Evolutionary conservation across 2,888 invertebrate species (phyloP).

Genomic region (Catocala sponsa): DNA sequence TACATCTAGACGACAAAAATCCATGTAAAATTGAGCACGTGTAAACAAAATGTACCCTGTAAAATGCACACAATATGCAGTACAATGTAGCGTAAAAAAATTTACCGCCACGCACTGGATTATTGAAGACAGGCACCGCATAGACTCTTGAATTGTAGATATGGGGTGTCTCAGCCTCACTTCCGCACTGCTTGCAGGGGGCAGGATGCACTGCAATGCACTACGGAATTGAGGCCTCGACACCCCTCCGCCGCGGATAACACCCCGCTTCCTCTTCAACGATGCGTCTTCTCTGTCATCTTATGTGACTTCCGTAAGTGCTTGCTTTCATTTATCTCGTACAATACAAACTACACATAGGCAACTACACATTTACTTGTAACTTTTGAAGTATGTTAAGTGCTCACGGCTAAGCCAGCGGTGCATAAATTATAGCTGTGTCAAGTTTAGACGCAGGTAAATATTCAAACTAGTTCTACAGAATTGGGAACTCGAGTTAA

Average conservation of each 20-base stretch:
- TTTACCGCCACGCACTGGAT: constrained; percentile 10
- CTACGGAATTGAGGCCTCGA: constrained; percentile 97
- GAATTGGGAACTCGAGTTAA: constrained; percentile 22
- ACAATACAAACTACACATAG: constrained; percentile 11
- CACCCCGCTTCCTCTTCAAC: constrained; percentile 42
- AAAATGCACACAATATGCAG: neutral
- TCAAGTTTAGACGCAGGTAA: constrained; percentile 22
- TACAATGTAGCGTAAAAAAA: constrained; percentile 15
- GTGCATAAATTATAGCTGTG: constrained; percentile 39
- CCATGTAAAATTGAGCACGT: no score
- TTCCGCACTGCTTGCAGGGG: constrained; percentile 98
- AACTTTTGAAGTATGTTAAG: constrained; percentile 36
- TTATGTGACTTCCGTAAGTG: constrained; percentile 45
- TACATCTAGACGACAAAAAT: no score
- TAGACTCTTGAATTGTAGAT: constrained; percentile 62
- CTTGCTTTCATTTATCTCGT: constrained; percentile 39
- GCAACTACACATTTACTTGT: constrained; percentile 33
- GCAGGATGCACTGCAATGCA: constrained; percentile 96
- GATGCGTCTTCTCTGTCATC: constrained; percentile 47
- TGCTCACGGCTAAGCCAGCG: constrained; percentile 33
- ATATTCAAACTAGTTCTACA: constrained; percentile 30
- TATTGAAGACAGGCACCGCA: constrained; percentile 33
- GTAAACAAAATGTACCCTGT: neutral
- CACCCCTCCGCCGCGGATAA: constrained; percentile 72
- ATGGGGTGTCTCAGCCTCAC: constrained; percentile 91